These are phyloP conservation scores for Pelobates cultripes DNA, from an alignment of 2,797 vertebrate genomes.

Conservation along the genomic window DNA sequence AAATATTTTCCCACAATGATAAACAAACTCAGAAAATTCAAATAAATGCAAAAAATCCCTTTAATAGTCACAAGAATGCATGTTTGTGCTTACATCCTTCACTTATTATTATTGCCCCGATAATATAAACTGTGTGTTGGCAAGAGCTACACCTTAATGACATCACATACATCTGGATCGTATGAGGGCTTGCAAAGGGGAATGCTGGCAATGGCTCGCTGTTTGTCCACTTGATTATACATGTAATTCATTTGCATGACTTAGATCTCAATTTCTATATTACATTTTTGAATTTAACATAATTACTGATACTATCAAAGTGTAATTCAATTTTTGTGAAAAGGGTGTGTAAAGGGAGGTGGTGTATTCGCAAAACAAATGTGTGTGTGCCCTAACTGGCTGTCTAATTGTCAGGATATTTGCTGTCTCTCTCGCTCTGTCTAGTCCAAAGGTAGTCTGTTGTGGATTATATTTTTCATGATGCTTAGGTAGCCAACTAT, in stretches of 20 bases:
- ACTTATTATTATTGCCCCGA: conserved; percentile 52
- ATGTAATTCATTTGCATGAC: conserved; percentile 49
- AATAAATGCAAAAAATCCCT: conserved; percentile 33
- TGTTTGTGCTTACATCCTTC: conserved; percentile 48
- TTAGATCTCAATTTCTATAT: conserved; percentile 49
- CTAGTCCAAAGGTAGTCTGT: no score
- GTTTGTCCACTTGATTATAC: conserved; percentile 36
- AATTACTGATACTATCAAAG: conserved; percentile 31
- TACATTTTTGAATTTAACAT: conserved; percentile 35
- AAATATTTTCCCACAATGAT: conserved; percentile 45
- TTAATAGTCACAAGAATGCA: conserved; percentile 25
- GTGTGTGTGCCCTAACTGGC: not conserved
- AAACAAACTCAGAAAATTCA: conserved; percentile 35
- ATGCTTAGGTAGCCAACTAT: no score
- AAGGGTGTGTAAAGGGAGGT: not conserved
- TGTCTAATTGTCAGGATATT: no score
- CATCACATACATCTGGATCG: conserved; percentile 53
- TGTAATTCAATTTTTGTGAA: conserved; percentile 26
- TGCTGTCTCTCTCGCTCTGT: no score
- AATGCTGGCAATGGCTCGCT: conserved; percentile 24
- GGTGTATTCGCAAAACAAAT: not conserved
- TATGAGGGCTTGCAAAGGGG: conserved; percentile 39
- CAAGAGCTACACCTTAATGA: conserved; percentile 48
- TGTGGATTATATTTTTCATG: no score
- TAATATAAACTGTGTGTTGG: conserved; percentile 52